Percentiles rank a stretch among this genome's conserved stretches.
phyloP scores from a whole-genome alignment of 2,113 vertebrate species.

The Carlito syrichta region DNA sequence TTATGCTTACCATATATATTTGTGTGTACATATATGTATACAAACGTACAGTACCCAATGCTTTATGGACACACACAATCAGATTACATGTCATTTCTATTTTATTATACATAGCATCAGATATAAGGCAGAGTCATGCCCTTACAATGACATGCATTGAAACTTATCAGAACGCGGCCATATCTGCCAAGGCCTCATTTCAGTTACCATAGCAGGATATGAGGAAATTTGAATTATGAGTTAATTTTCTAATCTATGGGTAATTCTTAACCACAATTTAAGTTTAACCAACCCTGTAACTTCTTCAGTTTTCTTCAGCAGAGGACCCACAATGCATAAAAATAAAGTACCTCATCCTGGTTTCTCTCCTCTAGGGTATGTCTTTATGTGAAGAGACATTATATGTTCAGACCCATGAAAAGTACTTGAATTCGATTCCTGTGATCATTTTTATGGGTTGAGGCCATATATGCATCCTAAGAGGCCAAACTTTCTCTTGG shows the following conservation, averaged over 20 bases:
- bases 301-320: slow-evolving; percentile 67
- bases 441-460: slow-evolving; percentile 68
- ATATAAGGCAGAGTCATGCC: neutral
- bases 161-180: neutral
- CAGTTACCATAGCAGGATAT: slow-evolving; percentile 4
- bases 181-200: slow-evolving; percentile 11
- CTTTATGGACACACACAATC: neutral
- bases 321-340: slow-evolving; percentile 75
- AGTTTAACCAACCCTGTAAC: slow-evolving; percentile 76
- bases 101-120: neutral
- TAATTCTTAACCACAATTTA: slow-evolving; percentile 73
- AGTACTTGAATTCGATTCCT: slow-evolving; percentile 75
- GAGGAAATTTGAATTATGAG: slow-evolving; percentile 56
- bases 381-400: slow-evolving; percentile 72
- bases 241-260: slow-evolving; percentile 59
- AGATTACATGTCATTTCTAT: neutral
- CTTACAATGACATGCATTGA: neutral
- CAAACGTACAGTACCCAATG: neutral
- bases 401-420: slow-evolving; percentile 71
- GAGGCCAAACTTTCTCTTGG: neutral
- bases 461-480: slow-evolving; percentile 52
- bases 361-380: slow-evolving; percentile 71
- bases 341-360: slow-evolving; percentile 74
- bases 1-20: neutral
- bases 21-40: neutral